phyloP scores from a whole-genome alignment of 2,113 vertebrate species.

The Calidris pygmaea region DNA sequence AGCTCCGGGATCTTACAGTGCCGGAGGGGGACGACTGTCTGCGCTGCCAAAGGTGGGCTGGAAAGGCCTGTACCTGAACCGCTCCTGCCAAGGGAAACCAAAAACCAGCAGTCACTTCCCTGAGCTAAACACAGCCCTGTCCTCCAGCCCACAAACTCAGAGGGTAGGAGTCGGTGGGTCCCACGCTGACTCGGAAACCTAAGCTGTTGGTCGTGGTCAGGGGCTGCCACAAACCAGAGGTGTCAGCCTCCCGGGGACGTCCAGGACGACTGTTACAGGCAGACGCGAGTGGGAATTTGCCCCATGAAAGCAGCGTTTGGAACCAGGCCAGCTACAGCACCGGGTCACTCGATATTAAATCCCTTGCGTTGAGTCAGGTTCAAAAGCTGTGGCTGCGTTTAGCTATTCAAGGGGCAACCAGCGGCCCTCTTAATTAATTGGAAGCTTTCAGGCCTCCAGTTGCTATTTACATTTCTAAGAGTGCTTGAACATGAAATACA shows the following conservation, averaged over 20 bases:
- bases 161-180: fast-evolving
- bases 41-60: constrained; percentile 92
- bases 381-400: neutral
- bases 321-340: neutral
- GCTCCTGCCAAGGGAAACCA: constrained; percentile 75
- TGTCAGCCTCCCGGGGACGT: neutral
- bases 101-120: neutral
- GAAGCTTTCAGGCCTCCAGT: neutral
- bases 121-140: neutral
- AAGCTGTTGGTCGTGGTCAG: fast-evolving
- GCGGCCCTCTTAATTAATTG: neutral
- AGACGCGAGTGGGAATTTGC: neutral
- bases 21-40: constrained; percentile 91
- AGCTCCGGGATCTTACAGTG: constrained; percentile 97
- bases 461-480: neutral
- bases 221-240: neutral
- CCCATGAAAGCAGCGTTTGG: neutral
- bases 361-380: neutral
- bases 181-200: fast-evolving
- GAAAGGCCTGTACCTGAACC: constrained; percentile 90
- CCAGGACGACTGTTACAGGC: fast-evolving
- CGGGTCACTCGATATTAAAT: neutral
- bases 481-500: constrained; percentile 11
- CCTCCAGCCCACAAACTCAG: fast-evolving
- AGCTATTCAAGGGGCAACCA: neutral